phyloP scores from a whole-genome alignment of 2,888 invertebrate genomes.

The Plagodis pulveraria region DNA sequence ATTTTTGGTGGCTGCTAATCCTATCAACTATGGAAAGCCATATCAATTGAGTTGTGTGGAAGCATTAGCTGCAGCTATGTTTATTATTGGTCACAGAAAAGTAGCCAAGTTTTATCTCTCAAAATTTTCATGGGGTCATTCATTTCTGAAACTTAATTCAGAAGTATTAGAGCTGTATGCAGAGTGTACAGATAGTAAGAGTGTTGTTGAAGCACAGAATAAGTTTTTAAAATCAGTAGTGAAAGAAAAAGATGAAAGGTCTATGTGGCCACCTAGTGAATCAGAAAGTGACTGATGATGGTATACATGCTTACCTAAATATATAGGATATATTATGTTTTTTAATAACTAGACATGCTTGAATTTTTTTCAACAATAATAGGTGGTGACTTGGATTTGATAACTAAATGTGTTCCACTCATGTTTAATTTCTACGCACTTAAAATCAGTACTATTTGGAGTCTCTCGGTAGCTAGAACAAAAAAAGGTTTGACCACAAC shows the following conservation, averaged over 20 bases:
- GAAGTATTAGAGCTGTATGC: conserved; percentile 93
- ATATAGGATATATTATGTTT: no score
- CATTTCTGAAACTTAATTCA: conserved; percentile 94
- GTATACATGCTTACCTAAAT: conserved; percentile 2
- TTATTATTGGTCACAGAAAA: conserved; percentile 92
- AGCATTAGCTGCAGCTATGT: conserved; percentile 97
- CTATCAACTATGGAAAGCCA: conserved; percentile 98
- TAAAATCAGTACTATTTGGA: no score
- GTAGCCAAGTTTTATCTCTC: conserved; percentile 92
- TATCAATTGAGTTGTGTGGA: conserved; percentile 99
- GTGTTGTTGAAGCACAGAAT: conserved; percentile 92
- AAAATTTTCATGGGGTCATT: conserved; percentile 98
- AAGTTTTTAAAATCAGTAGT: conserved; percentile 87
- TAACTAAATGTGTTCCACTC: no score
- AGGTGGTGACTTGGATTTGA: no score
- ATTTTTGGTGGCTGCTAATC: conserved; percentile 98
- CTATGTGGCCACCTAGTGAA: conserved; percentile 77
- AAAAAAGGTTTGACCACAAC: no score
- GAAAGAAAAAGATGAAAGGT: conserved; percentile 78
- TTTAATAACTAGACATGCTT: no score
- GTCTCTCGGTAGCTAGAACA: no score
- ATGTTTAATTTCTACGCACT: no score
- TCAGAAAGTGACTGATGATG: conserved; percentile 55
- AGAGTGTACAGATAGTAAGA: conserved; percentile 90
- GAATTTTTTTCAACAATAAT: no score